Conservation (phyloP, 64 coral and sea anemone species). For the Pocillopora verrucosa region DNA sequence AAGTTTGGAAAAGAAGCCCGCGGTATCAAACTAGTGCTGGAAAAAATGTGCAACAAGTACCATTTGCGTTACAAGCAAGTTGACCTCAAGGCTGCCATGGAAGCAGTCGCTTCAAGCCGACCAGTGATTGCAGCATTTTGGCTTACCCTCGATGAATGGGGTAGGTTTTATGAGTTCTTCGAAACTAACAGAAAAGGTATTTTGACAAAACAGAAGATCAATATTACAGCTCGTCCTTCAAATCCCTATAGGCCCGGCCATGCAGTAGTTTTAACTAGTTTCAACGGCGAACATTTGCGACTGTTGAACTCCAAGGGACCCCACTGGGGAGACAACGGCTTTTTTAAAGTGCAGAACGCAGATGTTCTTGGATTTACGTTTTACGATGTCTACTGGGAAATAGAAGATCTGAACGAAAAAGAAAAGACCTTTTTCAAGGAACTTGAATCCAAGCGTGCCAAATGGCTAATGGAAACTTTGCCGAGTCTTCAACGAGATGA, state of each 20-base stretch:
- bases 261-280: slow-evolving; percentile 44
- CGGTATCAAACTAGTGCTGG: not conserved
- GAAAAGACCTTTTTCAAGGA: not conserved
- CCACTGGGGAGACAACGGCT: not conserved
- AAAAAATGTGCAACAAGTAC: slow-evolving; percentile 23
- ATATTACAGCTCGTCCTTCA: not conserved
- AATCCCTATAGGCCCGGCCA: not conserved
- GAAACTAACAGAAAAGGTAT: not conserved
- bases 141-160: slow-evolving; percentile 24
- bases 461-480: not conserved
- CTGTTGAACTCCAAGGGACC: slow-evolving; percentile 31
- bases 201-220: not conserved
- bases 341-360: slow-evolving; percentile 30
- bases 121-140: slow-evolving; percentile 36
- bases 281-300: slow-evolving; percentile 35
- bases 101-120: slow-evolving; percentile 3
- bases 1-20: not conserved
- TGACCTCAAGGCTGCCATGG: not conserved
- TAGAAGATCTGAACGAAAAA: not conserved
- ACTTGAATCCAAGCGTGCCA: not conserved
- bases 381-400: slow-evolving; percentile 17
- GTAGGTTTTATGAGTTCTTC: not conserved
- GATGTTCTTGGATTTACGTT: slow-evolving; percentile 32
- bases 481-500: not conserved
- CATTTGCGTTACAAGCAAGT: slow-evolving; percentile 23